These are phyloP conservation scores for Cylas formicarius DNA, from an alignment of 1,140 invertebrate species.

Conservation along the genomic window DNA sequence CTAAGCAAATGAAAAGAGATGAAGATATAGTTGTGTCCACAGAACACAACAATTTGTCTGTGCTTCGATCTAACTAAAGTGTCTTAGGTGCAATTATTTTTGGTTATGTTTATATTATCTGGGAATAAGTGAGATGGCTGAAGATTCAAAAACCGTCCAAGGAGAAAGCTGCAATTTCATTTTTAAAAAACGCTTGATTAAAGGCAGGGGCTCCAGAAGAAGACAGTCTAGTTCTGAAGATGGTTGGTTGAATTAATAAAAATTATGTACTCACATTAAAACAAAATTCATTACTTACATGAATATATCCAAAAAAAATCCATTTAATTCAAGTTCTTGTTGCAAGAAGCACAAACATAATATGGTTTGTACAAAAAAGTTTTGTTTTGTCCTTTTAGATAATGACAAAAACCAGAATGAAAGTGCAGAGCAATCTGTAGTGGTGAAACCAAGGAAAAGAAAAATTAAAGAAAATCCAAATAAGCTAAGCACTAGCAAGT, in stretches of 20 bases:
- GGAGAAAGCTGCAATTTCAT: slow-evolving; percentile 30
- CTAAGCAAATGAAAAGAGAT: no score
- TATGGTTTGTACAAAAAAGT: slow-evolving; percentile 7
- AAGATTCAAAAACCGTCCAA: slow-evolving; percentile 9
- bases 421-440: slow-evolving; percentile 44
- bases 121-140: no score
- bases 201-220: slow-evolving; percentile 40
- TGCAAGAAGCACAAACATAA: no score
- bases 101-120: no score
- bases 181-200: slow-evolving; percentile 46
- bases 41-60: no score
- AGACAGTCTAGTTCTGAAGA: slow-evolving; percentile 36
- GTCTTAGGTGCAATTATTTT: no score
- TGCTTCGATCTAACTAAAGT: no score
- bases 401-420: slow-evolving; percentile 38
- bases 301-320: no score
- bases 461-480: slow-evolving; percentile 50
- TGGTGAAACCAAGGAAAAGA: slow-evolving; percentile 48
- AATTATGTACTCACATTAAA: slow-evolving; percentile 2
- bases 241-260: slow-evolving; percentile 29
- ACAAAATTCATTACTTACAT: neutral
- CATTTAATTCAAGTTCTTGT: no score
- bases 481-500: slow-evolving; percentile 46
- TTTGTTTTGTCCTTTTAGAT: slow-evolving; percentile 5
- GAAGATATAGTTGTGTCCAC: no score